Evolutionary conservation across 2,888 invertebrate species (phyloP), one percentile per base, ranked within the genome.

Genomic region (Leptogaster cylindrica): DNA sequence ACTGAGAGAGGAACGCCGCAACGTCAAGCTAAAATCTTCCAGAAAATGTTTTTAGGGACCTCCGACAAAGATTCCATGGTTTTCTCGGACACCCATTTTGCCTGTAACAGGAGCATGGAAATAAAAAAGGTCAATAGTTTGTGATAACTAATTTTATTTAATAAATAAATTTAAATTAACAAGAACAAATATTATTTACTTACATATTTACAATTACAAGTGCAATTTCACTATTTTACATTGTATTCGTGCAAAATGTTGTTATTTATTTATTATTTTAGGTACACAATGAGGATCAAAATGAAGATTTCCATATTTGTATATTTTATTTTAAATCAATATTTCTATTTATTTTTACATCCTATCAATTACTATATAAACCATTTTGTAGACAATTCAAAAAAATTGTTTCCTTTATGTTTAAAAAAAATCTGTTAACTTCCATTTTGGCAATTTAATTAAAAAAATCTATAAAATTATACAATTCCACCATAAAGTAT

Each of bases 201-300:
- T 55, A 39, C 55, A 55, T 55, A 55, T 55, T 55, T 55, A 55
- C 55, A 55, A 39, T 20, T 39, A 16, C 39, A 36, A 55, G 55
- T 55, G 55, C 55, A 55, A 14, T 36, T 23, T 39, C 39, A 23
- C 36, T 55, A 55, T 55, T 36, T 3, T 55, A 55, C 55, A 55
- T 25, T 36, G 55, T n/a, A 36, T 31, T 23, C 14, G 55, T 55
- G 55, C 55, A 55, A 16, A 55, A 20, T 31, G n/a, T n/a, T n/a
- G n/a, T n/a, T n/a, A n/a, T 55, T 36, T 31, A 28, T n/a, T 18
- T 52, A 31, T 18, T 28, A 52, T 16, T 33, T 18, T 14, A 18
- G 20, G 16, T 52, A 52, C 33, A 52, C 33, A 52, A 52, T 52
- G 16, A 52, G 33, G 51, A 28, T 10, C 33, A 31, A 52, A 52